Percentiles rank a stretch among this genome's conserved stretches.
Conservation (phyloP, 2,113 vertebrate species). For the Oryzias celebensis region DNA sequence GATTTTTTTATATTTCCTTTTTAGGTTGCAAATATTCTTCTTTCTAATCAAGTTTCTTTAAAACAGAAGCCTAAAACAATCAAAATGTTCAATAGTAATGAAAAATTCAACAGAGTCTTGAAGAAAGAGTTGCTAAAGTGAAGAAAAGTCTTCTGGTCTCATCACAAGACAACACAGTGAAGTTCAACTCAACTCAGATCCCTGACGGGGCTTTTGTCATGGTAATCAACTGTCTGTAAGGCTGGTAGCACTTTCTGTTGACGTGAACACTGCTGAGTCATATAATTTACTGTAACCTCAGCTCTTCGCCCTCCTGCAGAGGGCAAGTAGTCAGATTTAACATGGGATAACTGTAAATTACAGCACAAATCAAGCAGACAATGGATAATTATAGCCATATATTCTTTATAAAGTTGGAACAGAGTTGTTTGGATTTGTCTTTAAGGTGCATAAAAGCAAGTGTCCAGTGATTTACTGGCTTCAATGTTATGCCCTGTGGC, state of each 20-base stretch:
- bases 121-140: slow-evolving; percentile 2
- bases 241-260: slow-evolving; percentile 37
- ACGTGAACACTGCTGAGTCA: slow-evolving; percentile 38
- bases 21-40: not conserved
- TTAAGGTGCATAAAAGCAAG: slow-evolving; percentile 24
- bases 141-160: not conserved
- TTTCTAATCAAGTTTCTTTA: too few relatives aligned
- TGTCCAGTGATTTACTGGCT: slow-evolving; percentile 25
- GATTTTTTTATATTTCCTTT: not conserved
- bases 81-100: too few relatives aligned
- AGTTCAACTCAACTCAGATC: slow-evolving; percentile 47
- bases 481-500: slow-evolving; percentile 27
- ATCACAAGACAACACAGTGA: slow-evolving; percentile 15
- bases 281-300: slow-evolving; percentile 32
- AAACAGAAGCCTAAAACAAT: too few relatives aligned
- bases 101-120: too few relatives aligned
- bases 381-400: slow-evolving; percentile 41
- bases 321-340: slow-evolving; percentile 22
- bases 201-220: slow-evolving; percentile 9
- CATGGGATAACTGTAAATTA: slow-evolving; percentile 33
- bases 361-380: slow-evolving; percentile 47
- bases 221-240: slow-evolving; percentile 22
- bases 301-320: slow-evolving; percentile 36
- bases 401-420: slow-evolving; percentile 20
- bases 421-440: slow-evolving; percentile 24